Base-by-base conservation (phyloP, 1,140 invertebrate genomes). In the Drosophila pachea region DNA sequence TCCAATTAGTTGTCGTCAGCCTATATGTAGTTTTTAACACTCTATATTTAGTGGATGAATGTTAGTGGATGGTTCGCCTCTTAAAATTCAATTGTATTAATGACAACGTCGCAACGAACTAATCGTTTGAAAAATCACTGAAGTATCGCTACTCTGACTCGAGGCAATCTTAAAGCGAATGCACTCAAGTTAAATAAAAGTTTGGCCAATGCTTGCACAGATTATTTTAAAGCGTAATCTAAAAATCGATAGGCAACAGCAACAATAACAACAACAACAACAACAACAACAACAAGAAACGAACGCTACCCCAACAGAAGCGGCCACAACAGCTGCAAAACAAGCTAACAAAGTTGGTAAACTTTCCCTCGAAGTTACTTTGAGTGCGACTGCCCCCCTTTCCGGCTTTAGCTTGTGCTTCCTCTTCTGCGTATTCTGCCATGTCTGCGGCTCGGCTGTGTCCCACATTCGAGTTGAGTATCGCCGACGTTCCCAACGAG, bases 161-260 rank as follows among this genome's bases (percentile, higher is more conserved):
- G 45, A 6, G 8, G 22, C 45, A 47, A 47, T 47, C 45, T 47
- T 1, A 47, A 47, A 22, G 9, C 22, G 4, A 22, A 16, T 9
- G 22, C 16, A 29, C 5, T 14, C n/a, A 43, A 7, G 40, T 53
- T 35, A 22, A 16, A 22, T 31, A 49, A 50, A 50, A 42, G 33
- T 52, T 50, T 48, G 32, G 42, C 59, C 63, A 73, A 72, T 74
- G 62, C 76, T 38, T 45, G 43, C 68, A 58, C 59, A 42, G 61
- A 73, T 64, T 56, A 65, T 61, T 79, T 76, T 68, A 53, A 78
- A 78, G 58, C 48, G 73, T 64, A 73, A 76, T 79, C 76, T 84
- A 71, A 73, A 78, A 84, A 78, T 76, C 79, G 75, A 84, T 78
- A 84, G 71, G 49, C 52, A 64, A 65, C 11, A 62, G 43, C 33